Conservation (phyloP, 2,113 vertebrate species). For the Tragelaphus strepsiceros region DNA sequence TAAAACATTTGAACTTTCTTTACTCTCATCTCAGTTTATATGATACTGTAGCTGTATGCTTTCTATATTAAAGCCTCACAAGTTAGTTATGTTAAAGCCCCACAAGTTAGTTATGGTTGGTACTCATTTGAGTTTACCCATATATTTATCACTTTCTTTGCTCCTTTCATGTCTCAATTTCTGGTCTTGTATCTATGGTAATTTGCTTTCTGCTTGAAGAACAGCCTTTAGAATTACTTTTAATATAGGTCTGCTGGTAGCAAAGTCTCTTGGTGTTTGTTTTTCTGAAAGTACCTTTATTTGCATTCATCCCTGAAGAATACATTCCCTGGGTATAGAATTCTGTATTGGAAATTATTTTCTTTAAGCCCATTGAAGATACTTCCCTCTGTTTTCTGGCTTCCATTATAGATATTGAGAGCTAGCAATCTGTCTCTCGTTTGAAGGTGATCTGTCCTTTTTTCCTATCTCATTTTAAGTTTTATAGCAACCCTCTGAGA, state of each 20-base stretch:
- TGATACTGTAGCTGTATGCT: not conserved
- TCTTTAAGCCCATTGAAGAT: not conserved
- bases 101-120: not conserved
- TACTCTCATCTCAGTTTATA: not conserved
- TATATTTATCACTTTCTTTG: not conserved
- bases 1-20: not conserved
- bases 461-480: not conserved
- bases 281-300: not conserved
- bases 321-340: not conserved
- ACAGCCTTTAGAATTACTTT: not conserved
- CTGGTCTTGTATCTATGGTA: not conserved
- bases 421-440: not conserved
- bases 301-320: conserved; percentile 5
- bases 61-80: not conserved
- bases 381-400: not conserved
- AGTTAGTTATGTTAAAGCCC: not conserved
- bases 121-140: not conserved
- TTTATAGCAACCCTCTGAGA: not conserved
- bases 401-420: not conserved
- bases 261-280: not conserved
- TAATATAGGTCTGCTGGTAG: not conserved
- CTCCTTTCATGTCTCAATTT: not conserved
- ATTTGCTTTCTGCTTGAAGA: not conserved
- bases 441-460: not conserved
- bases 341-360: not conserved